Evolutionary conservation across 2,888 invertebrate genomes (phyloP).

Genomic region (Hyposoter dolosus): DNA sequence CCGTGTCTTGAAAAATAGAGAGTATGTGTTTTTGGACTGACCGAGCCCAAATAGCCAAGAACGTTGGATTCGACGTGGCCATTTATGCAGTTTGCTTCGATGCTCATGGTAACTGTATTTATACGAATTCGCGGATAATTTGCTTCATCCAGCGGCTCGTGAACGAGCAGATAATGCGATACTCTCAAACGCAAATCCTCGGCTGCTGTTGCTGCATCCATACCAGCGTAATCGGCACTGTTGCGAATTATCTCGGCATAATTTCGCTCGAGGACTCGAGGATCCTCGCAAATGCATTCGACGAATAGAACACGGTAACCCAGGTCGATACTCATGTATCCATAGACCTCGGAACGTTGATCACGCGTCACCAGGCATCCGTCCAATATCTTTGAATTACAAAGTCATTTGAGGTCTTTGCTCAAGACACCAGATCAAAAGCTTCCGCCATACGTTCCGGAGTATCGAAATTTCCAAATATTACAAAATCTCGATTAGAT

Average conservation of each 20-base stretch:
- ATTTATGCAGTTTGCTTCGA: conserved; percentile 89
- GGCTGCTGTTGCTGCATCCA: conserved; percentile 92
- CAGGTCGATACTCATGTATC: conserved; percentile 90
- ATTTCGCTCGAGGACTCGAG: conserved; percentile 89
- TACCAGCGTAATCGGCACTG: conserved; percentile 94
- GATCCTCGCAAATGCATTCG: conserved; percentile 96
- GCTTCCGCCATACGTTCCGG: neutral
- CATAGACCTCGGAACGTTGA: conserved; percentile 91
- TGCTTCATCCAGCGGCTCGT: conserved; percentile 91
- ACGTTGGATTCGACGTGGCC: conserved; percentile 94
- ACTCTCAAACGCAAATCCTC: conserved; percentile 93
- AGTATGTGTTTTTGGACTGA: conserved; percentile 93
- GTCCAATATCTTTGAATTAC: conserved; percentile 91
- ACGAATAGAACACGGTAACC: conserved; percentile 96
- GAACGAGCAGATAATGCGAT: conserved; percentile 93
- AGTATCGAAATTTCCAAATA: neutral
- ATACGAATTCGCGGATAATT: conserved; percentile 83
- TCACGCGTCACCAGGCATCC: conserved; percentile 95
- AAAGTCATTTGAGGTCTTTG: neutral
- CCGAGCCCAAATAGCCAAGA: conserved; percentile 94
- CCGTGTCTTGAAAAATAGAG: conserved; percentile 97
- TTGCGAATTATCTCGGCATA: conserved; percentile 93
- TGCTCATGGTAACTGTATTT: conserved; percentile 86
- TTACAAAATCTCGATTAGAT: neutral
- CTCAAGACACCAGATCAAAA: neutral